These are phyloP conservation scores for Myotis findleyi DNA, from an alignment of 2,797 vertebrate species.

Conservation along the genomic window DNA sequence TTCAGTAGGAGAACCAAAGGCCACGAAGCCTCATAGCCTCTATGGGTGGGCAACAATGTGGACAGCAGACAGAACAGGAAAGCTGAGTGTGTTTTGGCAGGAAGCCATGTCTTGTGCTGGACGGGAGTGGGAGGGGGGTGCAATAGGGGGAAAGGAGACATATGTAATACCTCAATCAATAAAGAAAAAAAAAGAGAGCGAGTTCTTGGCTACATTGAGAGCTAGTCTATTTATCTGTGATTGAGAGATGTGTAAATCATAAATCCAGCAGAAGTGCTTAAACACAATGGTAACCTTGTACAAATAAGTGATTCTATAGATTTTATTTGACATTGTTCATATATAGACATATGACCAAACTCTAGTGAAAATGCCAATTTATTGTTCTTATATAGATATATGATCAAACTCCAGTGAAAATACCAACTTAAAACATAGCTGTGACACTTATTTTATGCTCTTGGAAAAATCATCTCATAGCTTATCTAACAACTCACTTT, in stretches of 20 bases:
- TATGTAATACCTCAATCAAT: too few relatives aligned
- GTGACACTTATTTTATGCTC: constrained; percentile 48
- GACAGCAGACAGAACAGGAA: constrained; percentile 37
- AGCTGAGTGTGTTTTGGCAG: constrained; percentile 36
- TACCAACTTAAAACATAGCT: constrained; percentile 44
- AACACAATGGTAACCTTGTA: constrained; percentile 61
- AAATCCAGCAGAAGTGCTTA: constrained; percentile 34
- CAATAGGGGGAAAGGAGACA: too few relatives aligned
- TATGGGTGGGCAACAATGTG: neutral
- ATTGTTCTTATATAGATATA: too few relatives aligned
- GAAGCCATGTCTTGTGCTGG: neutral
- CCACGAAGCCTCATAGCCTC: neutral
- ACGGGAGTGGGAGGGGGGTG: fast-evolving
- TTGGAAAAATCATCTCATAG: constrained; percentile 63
- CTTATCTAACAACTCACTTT: constrained; percentile 54
- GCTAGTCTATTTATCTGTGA: constrained; percentile 64
- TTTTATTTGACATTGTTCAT: constrained; percentile 66
- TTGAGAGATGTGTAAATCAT: constrained; percentile 67
- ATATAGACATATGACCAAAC: constrained; percentile 46
- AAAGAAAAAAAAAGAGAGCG: neutral
- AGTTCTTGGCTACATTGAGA: constrained; percentile 44
- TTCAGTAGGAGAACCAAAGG: constrained; percentile 17
- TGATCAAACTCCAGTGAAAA: neutral
- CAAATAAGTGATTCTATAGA: constrained; percentile 61
- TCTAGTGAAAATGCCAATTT: neutral